Percentiles rank a stretch among this genome's conserved stretches.
phyloP scores from a whole-genome alignment of 2,113 vertebrate genomes.

The Tretioscincus oriximinensis region DNA sequence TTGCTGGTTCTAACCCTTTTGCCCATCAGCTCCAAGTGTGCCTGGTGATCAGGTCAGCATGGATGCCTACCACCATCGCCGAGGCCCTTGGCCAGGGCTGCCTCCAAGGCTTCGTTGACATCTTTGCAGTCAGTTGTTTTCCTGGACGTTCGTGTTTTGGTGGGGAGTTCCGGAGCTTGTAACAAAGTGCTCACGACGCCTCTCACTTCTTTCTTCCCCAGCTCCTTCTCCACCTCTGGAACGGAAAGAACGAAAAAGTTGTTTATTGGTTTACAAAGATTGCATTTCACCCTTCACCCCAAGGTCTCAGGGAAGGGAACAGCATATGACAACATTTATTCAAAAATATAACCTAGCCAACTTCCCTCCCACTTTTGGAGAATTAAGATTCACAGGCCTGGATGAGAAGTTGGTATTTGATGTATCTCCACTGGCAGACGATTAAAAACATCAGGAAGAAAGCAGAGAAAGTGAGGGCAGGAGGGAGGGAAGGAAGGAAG shows the following conservation, averaged over 20 bases:
- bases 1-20: too few relatives aligned
- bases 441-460: too few relatives aligned
- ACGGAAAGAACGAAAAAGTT: neutral
- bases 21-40: neutral
- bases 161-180: conserved; percentile 94
- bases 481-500: too few relatives aligned
- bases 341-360: too few relatives aligned
- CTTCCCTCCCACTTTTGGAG: too few relatives aligned
- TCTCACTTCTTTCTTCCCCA: conserved; percentile 90
- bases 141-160: conserved; percentile 89
- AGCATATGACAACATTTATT: too few relatives aligned
- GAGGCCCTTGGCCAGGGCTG: conserved; percentile 56
- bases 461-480: neutral
- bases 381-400: too few relatives aligned
- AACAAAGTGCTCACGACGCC: conserved; percentile 76
- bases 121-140: conserved; percentile 84
- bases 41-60: conserved; percentile 19
- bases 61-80: conserved; percentile 73
- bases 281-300: too few relatives aligned
- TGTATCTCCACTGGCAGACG: too few relatives aligned
- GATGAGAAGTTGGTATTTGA: too few relatives aligned
- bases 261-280: too few relatives aligned
- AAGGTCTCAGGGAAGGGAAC: too few relatives aligned
- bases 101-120: conserved; percentile 61
- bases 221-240: conserved; percentile 96